Percentiles rank a stretch among this genome's conserved stretches.
Evolutionary conservation across 2,113 vertebrate genomes (phyloP).

Genomic region (Uropsilus gracilis): DNA sequence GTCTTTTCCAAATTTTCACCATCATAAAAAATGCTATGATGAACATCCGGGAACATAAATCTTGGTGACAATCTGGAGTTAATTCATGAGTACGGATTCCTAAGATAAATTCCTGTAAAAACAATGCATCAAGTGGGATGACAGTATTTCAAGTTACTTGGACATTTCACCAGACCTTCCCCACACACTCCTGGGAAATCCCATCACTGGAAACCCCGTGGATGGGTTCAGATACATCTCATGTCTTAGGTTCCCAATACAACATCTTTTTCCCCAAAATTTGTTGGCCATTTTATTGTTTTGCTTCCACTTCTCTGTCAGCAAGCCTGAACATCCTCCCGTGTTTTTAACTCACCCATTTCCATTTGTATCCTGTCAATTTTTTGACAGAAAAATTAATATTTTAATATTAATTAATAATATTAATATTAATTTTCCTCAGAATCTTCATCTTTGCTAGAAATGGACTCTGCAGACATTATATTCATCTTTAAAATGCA

Average conservation of each 20-base stretch:
- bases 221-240: too few species aligned
- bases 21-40: neutral
- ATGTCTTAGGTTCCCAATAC: accelerated
- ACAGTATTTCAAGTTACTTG: neutral
- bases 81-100: conserved; percentile 63
- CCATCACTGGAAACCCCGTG: neutral
- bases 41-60: conserved; percentile 39
- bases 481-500: neutral
- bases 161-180: neutral
- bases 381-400: neutral
- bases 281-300: neutral
- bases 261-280: neutral
- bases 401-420: too few species aligned
- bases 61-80: conserved; percentile 33
- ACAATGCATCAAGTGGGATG: neutral
- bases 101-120: neutral
- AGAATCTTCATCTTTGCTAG: conserved; percentile 3
- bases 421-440: neutral
- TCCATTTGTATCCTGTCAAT: neutral
- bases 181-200: neutral
- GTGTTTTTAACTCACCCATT: neutral
- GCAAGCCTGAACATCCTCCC: neutral
- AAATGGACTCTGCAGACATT: neutral
- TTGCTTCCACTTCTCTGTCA: neutral
- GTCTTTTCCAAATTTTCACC: conserved; percentile 52